Evolutionary conservation across 2,113 vertebrate genomes (phyloP), one percentile per base, ranked within the genome.

Genomic region (Piprites chloris): DNA sequence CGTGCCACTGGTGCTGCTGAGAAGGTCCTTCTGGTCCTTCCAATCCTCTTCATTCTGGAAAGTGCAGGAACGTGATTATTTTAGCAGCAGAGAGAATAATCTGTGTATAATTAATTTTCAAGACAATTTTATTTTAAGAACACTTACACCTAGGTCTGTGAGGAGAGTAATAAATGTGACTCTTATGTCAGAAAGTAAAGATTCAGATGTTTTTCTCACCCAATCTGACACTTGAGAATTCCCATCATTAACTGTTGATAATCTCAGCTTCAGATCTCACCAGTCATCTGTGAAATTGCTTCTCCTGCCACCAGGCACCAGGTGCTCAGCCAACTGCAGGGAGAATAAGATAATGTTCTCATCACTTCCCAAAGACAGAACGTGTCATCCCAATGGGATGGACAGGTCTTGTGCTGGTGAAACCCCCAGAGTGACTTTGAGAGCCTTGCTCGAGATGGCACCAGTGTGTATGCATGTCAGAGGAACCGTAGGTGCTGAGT

Each of bases 201-300:
- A 6, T 44, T 49, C 17, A 44, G 11, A 9, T 59, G 20, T 39
- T 83, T 59, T 65, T 39, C 55, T 75, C 16, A 1, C 44, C 32
- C 0, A 0, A 9, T 55, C 18, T 55, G 41, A 24, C 14, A 39
- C 39, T 16, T 65, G 13, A 49, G 44, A 53, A 41, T 79, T 84
- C 28, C 5, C 13, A 9, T 19, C 0, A 0, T 39, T 49, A 16
- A 56, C 16, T 8, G 24, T 22, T 67, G 35, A 22, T 50, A 50
- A 46, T 83, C 12, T 53, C 17, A 28, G 27, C 11, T 67, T 52
- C 3, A 3, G 16, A 58, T 58, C 7, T 65, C 75, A 74, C 41
- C 18, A 23, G 13, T 23, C 16, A 41, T 30, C 16, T 63, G 11
- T 1, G 3, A 68, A 63, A 32, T 73, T 47, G 30, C n/a, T 18